Percentiles rank a stretch among this genome's conserved stretches.
phyloP scores from a whole-genome alignment of 2,113 vertebrate genomes.

The Delphinus delphis region DNA sequence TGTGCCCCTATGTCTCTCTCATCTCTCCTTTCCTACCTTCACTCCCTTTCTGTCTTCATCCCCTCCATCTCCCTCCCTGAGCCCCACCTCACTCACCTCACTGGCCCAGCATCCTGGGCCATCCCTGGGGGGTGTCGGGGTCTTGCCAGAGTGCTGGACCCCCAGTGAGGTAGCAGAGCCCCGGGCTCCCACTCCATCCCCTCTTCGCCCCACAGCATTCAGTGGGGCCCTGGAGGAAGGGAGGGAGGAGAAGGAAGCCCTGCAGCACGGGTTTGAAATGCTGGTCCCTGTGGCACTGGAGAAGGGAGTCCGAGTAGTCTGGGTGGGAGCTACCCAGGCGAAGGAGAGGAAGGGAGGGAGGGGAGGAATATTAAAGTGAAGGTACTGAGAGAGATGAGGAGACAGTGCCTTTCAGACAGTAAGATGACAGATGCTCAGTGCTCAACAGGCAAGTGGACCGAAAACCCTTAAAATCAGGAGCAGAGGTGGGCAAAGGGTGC shows the following conservation, averaged over 20 bases:
- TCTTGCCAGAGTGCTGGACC: too few relatives aligned
- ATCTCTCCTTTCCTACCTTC: too few relatives aligned
- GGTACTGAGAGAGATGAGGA: neutral
- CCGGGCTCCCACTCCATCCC: too few relatives aligned
- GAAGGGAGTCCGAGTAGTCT: neutral
- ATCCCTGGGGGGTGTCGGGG: too few relatives aligned
- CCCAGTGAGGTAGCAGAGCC: too few relatives aligned
- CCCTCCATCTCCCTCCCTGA: too few relatives aligned
- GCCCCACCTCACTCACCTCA: too few relatives aligned
- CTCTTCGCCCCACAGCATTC: too few relatives aligned
- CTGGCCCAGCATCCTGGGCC: too few relatives aligned
- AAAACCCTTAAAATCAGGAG: neutral
- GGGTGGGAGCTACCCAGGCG: neutral
- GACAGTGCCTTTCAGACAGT: neutral
- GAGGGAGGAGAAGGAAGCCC: neutral
- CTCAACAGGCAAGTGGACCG: neutral
- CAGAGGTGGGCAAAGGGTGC: neutral
- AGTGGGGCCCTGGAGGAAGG: neutral
- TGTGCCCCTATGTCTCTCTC: too few relatives aligned
- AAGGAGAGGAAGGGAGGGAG: neutral
- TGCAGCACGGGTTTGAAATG: neutral
- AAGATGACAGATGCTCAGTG: neutral
- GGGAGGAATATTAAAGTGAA: neutral
- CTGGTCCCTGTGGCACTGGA: neutral
- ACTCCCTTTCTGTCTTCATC: too few relatives aligned